Percentiles rank a stretch among this genome's conserved stretches.
Conservation (phyloP, 2,888 invertebrate species). For the Bimastos eiseni region DNA sequence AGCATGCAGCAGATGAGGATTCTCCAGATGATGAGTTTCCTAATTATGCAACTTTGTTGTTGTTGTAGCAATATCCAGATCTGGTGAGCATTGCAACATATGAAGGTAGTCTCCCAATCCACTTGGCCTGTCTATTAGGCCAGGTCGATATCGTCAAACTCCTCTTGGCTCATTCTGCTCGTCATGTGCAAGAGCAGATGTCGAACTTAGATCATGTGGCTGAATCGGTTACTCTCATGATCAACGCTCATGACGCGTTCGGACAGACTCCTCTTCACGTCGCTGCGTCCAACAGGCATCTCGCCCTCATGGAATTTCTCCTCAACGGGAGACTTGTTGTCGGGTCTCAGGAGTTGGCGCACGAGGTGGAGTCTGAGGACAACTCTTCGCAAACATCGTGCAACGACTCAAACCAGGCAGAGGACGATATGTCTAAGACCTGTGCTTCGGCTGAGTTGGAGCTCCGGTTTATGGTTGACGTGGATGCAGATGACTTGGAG, state of each 20-base stretch:
- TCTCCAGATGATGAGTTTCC: background rate
- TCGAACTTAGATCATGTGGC: conserved; percentile 60
- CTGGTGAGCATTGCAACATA: conserved; percentile 13
- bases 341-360: background rate
- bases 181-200: conserved; percentile 68
- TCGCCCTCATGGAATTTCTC: conserved; percentile 35
- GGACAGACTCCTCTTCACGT: conserved; percentile 82
- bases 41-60: background rate
- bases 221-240: conserved; percentile 61
- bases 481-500: conserved; percentile 43
- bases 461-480: conserved; percentile 35
- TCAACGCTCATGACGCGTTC: conserved; percentile 71
- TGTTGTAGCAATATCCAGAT: conserved; percentile 2
- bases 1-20: too few relatives aligned
- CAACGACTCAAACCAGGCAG: background rate
- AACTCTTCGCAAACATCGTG: background rate
- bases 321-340: background rate
- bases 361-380: background rate
- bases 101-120: conserved; percentile 87
- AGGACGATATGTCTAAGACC: background rate
- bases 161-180: conserved; percentile 66
- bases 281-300: conserved; percentile 70
- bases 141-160: conserved; percentile 77
- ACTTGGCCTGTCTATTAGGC: conserved; percentile 88
- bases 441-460: background rate